Evolutionary conservation across 2,797 vertebrate genomes (phyloP).

Genomic region (Carcharodon carcharias): DNA sequence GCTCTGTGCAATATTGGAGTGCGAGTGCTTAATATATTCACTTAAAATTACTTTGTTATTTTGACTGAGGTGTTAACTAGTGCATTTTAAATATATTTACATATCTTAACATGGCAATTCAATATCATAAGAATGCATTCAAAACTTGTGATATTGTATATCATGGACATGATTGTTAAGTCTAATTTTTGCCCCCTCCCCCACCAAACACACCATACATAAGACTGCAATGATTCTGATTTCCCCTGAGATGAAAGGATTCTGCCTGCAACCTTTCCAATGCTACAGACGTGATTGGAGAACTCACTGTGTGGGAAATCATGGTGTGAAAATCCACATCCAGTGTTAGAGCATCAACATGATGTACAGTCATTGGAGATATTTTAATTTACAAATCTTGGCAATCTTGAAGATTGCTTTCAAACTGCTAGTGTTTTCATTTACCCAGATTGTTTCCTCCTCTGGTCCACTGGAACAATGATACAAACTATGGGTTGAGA

Average conservation of each 20-base stretch:
- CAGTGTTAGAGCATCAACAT: neutral
- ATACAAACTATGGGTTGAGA: neutral
- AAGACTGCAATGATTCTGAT: neutral
- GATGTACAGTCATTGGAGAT: neutral
- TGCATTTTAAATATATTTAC: neutral
- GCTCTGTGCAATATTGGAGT: neutral
- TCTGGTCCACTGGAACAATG: neutral
- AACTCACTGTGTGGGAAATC: neutral
- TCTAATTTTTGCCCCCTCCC: neutral
- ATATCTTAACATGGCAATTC: neutral
- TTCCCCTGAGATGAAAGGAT: neutral
- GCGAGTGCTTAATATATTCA: neutral
- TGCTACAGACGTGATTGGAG: neutral
- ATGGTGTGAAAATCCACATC: neutral
- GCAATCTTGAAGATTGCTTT: neutral
- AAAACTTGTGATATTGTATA: neutral
- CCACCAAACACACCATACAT: neutral
- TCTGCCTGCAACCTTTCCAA: neutral
- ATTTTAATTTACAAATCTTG: neutral
- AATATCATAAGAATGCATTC: neutral
- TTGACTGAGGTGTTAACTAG: neutral
- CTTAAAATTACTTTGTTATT: slow-evolving; percentile 20
- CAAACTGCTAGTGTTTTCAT: neutral
- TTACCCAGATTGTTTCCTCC: neutral
- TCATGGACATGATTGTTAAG: neutral